These are phyloP conservation scores for Sinocyclocheilus maitianheensis DNA, from an alignment of 2,113 vertebrate species.

Conservation along the genomic window DNA sequence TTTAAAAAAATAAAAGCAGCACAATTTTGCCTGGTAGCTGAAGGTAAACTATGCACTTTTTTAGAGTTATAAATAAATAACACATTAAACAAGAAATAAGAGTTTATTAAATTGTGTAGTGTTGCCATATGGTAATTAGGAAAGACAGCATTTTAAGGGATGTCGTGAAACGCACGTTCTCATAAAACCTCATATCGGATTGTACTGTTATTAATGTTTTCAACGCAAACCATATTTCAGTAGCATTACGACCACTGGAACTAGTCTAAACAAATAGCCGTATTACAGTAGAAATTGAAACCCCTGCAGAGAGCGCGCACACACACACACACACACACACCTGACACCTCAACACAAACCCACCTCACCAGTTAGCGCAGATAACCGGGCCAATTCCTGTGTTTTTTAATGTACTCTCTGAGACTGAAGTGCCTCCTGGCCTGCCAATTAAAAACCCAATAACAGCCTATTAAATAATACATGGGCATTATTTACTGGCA, in stretches of 20 bases:
- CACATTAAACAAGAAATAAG: conserved; percentile 6
- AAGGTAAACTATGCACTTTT: not conserved
- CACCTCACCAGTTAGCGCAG: conserved; percentile 40
- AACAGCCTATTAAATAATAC: conserved; percentile 61
- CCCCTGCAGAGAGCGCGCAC: not conserved
- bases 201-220: not conserved
- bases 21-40: not conserved
- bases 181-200: not conserved
- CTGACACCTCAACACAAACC: conserved; percentile 20
- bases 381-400: conserved; percentile 39
- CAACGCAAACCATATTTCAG: not conserved
- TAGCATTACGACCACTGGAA: not conserved
- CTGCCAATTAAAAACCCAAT: conserved; percentile 60
- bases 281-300: conserved; percentile 21
- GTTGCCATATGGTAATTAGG: not conserved
- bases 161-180: not conserved
- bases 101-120: conserved; percentile 2
- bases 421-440: conserved; percentile 42
- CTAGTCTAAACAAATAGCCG: conserved; percentile 31
- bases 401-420: conserved; percentile 51
- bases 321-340: not conserved
- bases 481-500: conserved; percentile 61
- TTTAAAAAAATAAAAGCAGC: no score
- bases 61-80: not conserved
- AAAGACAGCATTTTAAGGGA: not conserved